These are phyloP conservation scores for Electrophaes corylata DNA, from an alignment of 2,888 invertebrate genomes.

Conservation along the genomic window DNA sequence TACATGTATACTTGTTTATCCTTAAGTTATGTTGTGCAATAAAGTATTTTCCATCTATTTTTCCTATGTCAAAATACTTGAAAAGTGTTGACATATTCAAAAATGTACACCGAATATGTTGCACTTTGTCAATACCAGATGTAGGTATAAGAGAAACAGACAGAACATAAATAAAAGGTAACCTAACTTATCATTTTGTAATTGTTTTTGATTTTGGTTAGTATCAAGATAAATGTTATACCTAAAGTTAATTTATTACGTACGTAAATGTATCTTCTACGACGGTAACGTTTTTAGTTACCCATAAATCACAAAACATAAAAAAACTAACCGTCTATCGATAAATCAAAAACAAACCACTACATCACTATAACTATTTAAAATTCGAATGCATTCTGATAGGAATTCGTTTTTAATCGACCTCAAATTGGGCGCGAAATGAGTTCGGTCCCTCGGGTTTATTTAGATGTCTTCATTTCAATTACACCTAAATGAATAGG, in stretches of 20 bases:
- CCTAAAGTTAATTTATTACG: neutral
- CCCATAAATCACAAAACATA: constrained; percentile 11
- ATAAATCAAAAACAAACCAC: constrained; percentile 33
- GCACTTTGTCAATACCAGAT: too few relatives aligned
- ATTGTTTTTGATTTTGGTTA: too few relatives aligned
- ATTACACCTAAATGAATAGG: constrained; percentile 65
- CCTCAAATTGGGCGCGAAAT: constrained; percentile 84
- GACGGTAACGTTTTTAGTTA: neutral
- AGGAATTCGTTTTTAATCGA: constrained; percentile 83
- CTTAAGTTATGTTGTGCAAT: too few relatives aligned
- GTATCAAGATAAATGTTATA: neutral
- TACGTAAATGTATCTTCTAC: neutral
- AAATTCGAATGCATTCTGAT: constrained; percentile 76
- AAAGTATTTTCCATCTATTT: too few relatives aligned
- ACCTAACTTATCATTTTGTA: too few relatives aligned
- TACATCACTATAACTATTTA: constrained; percentile 50
- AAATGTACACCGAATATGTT: too few relatives aligned
- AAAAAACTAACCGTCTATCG: constrained; percentile 16
- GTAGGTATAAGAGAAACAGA: too few relatives aligned
- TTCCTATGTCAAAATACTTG: too few relatives aligned
- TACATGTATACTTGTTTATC: too few relatives aligned
- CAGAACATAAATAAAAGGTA: too few relatives aligned
- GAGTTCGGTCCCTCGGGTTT: constrained; percentile 69
- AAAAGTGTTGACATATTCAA: too few relatives aligned
- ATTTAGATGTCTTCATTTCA: constrained; percentile 72